A percentile compares a stretch with the other conserved stretches of the same genome.
These are phyloP conservation scores for Nasonia giraulti DNA, from an alignment of 1,140 invertebrate genomes.

Conservation along the genomic window DNA sequence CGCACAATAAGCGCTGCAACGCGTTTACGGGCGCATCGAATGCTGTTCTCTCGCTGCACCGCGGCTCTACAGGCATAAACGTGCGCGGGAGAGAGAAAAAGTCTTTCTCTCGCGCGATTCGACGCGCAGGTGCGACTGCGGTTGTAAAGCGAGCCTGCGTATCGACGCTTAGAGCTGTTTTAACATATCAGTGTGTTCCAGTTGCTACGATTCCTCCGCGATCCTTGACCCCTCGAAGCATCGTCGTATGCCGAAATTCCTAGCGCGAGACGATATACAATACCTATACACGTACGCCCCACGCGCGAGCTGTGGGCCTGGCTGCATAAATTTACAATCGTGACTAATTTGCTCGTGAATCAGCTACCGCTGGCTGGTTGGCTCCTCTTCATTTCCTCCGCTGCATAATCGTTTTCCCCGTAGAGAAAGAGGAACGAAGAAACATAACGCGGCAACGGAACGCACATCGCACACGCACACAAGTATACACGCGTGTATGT, in stretches of 20 bases:
- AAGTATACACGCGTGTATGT: no score
- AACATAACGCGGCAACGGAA: neutral
- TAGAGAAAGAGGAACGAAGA: neutral
- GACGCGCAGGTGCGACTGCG: neutral
- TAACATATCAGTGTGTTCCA: no score
- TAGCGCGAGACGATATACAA: no score
- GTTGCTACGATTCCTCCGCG: no score
- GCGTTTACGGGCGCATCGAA: slow-evolving; percentile 39
- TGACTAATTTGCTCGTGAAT: slow-evolving; percentile 4
- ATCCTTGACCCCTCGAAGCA: no score
- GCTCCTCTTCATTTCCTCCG: neutral
- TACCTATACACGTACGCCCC: neutral
- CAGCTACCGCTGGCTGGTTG: neutral
- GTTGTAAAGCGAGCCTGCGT: no score
- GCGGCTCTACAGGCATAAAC: neutral
- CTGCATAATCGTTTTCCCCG: neutral
- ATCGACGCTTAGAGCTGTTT: no score
- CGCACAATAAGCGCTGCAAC: neutral
- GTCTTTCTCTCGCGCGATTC: neutral
- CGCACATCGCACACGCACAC: no score
- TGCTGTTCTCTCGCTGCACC: neutral
- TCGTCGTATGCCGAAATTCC: no score
- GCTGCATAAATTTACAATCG: neutral
- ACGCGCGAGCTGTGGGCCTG: neutral
- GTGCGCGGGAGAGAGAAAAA: neutral